Evolutionary conservation across 2,113 vertebrate species (phyloP), one percentile per base, ranked within the genome.

Genomic region (Ophthalmolycus amberensis): DNA sequence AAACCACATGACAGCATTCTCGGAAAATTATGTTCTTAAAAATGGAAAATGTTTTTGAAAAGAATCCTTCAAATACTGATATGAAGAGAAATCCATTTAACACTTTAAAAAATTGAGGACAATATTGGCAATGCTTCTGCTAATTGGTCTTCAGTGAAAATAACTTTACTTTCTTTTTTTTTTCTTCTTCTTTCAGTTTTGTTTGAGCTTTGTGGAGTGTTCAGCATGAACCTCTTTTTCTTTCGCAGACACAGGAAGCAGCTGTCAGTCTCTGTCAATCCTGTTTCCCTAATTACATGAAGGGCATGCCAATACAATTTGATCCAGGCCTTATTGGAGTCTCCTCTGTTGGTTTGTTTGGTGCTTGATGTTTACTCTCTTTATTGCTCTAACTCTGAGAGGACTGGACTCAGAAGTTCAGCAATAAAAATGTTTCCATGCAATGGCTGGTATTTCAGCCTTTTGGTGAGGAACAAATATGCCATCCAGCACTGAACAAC

Each of bases 371-470:
- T 90, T 88, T 88, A 83, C 87, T 79, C 73, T 84, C 78, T 83
- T 91, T 92, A 91, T 93, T 93, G 89, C 83, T 87, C 40, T 58
- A 52, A 15, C 75, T 81, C 38, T 5, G 48, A 73, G 56, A 64
- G 6, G 68, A 50, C 81, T 72, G 42, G 20, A 70, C 38, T 78
- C 64, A 54, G 78, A 84, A 46, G 64, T 79, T 77, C 74, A 90
- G 81, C 79, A 80, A 85, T 88, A 86, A 85, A 85, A 67, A 74
- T 18, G 3, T 71, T 60, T 74, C 59, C 34, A 40, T 60, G 40
- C 7, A 78, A 20, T 48, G 48, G 15, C 14, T 79, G 58, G 48
- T 71, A 71, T 85, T 74, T 83, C 59, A 71, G 52, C 40, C 56
- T 50, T 29, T 10, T 32, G 58, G 54, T 3, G 3, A 48, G 65